phyloP scores from a whole-genome alignment of 2,113 vertebrate species.

The Limanda limanda region DNA sequence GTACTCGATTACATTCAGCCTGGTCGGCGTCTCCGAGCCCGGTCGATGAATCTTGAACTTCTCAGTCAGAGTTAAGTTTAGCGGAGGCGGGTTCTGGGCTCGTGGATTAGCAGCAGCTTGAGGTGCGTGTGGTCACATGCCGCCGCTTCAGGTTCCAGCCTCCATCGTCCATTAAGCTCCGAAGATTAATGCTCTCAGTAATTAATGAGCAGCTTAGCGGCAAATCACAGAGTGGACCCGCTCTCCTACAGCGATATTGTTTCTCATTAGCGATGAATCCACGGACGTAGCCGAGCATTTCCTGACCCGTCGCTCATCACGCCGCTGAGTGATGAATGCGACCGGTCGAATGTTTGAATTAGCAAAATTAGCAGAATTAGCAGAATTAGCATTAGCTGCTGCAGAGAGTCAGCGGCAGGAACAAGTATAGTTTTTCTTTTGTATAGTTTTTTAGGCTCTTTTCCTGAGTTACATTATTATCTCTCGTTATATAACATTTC shows the following conservation, averaged over 20 bases:
- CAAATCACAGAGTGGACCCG: conserved; percentile 38
- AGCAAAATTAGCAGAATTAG: conserved; percentile 12
- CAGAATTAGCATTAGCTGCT: not conserved
- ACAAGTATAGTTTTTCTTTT: not conserved
- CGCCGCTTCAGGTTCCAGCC: conserved; percentile 47
- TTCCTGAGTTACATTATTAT: too few species aligned
- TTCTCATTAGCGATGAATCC: conserved; percentile 53
- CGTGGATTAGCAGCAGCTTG: conserved; percentile 54
- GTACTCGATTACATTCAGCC: too few species aligned
- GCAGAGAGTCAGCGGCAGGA: not conserved
- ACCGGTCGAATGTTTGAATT: conserved; percentile 10
- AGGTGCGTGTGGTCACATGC: conserved; percentile 61
- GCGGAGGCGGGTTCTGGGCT: conserved; percentile 19
- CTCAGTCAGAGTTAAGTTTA: conserved; percentile 16
- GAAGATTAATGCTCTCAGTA: conserved; percentile 68
- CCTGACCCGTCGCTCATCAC: conserved; percentile 49
- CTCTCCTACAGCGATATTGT: conserved; percentile 51
- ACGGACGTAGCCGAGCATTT: conserved; percentile 45
- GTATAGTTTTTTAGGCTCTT: too few species aligned
- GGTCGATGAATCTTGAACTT: conserved; percentile 56
- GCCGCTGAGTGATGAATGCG: conserved; percentile 42
- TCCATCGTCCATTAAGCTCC: conserved; percentile 53
- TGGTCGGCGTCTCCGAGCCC: not conserved
- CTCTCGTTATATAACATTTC: too few species aligned
- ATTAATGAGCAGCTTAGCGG: conserved; percentile 69